Conservation (phyloP, 1,140 invertebrate species). For the Tetraneura akinire region DNA sequence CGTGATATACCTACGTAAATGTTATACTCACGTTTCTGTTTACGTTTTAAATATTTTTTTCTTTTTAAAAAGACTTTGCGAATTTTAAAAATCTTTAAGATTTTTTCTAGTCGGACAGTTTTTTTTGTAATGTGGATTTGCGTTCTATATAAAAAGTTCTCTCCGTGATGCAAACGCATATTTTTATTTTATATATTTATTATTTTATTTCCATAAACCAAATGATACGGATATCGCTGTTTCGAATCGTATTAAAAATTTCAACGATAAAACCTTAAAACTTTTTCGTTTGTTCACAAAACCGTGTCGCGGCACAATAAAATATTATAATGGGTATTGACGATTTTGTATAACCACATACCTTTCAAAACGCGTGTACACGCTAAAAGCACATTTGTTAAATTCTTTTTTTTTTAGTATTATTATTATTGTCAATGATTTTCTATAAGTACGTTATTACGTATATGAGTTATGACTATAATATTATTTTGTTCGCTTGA, state of each 20-base stretch:
- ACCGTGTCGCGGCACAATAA: background rate
- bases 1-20: no score
- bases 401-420: no score
- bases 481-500: background rate
- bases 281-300: background rate
- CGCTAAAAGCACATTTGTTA: background rate
- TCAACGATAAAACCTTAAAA: background rate
- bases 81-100: no score
- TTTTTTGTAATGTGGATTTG: no score
- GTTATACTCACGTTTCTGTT: no score
- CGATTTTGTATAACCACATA: background rate
- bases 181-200: background rate
- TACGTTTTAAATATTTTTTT: no score
- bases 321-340: no score
- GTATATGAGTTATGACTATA: background rate
- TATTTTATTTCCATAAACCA: background rate
- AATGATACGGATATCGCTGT: background rate
- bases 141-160: no score
- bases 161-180: background rate
- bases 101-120: no score
- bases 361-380: background rate
- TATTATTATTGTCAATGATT: constrained; percentile 17
- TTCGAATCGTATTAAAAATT: background rate
- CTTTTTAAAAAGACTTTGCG: no score
- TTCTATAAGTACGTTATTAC: no score